phyloP scores from a whole-genome alignment of 2,888 invertebrate species.

The Morpho achilles region DNA sequence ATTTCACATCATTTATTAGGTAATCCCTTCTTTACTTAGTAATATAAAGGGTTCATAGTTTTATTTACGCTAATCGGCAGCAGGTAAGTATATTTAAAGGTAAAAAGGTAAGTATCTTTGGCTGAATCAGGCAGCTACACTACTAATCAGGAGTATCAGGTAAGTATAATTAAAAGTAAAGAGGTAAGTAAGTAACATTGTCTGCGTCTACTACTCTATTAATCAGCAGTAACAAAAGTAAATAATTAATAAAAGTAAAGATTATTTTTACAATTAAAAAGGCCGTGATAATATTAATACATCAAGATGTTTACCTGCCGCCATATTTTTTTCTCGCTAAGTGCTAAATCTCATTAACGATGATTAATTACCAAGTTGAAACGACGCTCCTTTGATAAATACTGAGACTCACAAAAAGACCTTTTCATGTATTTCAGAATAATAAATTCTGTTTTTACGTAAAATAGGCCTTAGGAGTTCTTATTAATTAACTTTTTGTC shows the following conservation, averaged over 20 bases:
- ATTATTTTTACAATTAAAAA: conserved; percentile 5
- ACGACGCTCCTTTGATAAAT: conserved; percentile 24
- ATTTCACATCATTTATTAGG: too few species aligned
- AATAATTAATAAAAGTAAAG: neutral
- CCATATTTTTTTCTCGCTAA: conserved; percentile 26
- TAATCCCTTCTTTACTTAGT: too few species aligned
- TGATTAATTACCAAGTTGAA: conserved; percentile 33
- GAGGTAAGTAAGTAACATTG: neutral
- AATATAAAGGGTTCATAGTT: too few species aligned
- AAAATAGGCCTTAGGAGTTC: conserved; percentile 1
- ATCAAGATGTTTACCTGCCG: conserved; percentile 10
- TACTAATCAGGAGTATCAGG: too few species aligned
- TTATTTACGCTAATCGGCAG: too few species aligned
- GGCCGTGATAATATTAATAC: conserved; percentile 3
- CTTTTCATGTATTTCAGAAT: conserved; percentile 1
- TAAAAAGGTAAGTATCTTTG: too few species aligned
- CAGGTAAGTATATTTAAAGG: too few species aligned
- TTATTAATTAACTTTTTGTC: too few species aligned
- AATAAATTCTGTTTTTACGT: conserved; percentile 2
- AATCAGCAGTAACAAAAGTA: too few species aligned
- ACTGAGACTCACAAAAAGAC: conserved; percentile 4
- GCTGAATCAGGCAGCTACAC: too few species aligned
- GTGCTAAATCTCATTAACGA: conserved; percentile 34
- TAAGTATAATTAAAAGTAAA: neutral
- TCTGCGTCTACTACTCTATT: too few species aligned